Conservation (phyloP, 2,113 vertebrate genomes). For the Vimba vimba region DNA sequence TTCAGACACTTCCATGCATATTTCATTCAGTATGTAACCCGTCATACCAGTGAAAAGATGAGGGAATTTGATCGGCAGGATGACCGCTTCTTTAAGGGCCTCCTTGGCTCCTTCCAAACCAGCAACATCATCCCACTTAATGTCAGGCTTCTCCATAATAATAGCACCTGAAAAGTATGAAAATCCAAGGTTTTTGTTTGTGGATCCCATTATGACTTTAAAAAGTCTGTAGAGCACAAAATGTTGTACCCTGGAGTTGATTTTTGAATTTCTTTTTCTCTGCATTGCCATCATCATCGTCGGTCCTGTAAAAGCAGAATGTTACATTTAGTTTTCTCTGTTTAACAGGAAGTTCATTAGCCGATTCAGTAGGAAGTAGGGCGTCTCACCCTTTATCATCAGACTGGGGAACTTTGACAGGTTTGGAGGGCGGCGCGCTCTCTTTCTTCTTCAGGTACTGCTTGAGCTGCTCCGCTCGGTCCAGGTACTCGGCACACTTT, state of each 20-base stretch:
- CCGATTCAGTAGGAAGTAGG: neutral
- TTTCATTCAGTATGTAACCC: neutral
- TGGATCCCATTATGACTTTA: neutral
- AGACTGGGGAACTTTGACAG: constrained; percentile 86
- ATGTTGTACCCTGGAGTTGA: constrained; percentile 89
- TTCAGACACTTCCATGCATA: neutral
- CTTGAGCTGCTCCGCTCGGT: constrained; percentile 95
- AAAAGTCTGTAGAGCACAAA: neutral
- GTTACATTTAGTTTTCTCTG: neutral
- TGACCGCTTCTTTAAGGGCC: constrained; percentile 95
- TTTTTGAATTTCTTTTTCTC: constrained; percentile 97
- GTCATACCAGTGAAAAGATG: constrained; percentile 90
- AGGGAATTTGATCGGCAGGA: constrained; percentile 97
- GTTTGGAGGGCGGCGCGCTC: constrained; percentile 81
- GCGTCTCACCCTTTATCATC: constrained; percentile 82
- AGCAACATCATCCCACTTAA: constrained; percentile 93
- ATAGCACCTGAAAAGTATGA: constrained; percentile 83
- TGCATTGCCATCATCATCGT: constrained; percentile 93
- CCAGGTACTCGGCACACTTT: constrained; percentile 95
- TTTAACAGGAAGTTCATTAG: neutral
- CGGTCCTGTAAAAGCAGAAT: constrained; percentile 76
- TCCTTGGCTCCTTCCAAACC: constrained; percentile 96
- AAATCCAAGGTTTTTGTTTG: neutral
- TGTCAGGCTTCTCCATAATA: constrained; percentile 96
- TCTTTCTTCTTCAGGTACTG: constrained; percentile 91